Evolutionary conservation across 2,888 invertebrate species (phyloP).

Genomic region (Zaprionus obscuricornis): DNA sequence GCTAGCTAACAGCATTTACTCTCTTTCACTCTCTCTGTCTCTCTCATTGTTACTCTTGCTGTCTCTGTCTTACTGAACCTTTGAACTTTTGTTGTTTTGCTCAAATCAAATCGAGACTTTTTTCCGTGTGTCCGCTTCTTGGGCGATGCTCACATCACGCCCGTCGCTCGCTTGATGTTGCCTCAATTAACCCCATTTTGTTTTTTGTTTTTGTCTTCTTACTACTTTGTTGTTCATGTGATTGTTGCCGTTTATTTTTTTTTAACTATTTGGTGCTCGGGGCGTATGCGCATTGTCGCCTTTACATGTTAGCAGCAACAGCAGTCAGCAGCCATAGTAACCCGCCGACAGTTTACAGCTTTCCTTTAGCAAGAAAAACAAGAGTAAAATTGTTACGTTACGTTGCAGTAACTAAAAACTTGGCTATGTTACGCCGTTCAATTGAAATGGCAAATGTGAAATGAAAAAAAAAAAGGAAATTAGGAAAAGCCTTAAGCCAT

Average conservation of each 20-base stretch:
- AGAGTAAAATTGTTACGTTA: slow-evolving; percentile 32
- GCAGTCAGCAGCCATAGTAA: slow-evolving; percentile 9
- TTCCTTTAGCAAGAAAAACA: slow-evolving; percentile 31
- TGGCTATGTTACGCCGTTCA: slow-evolving; percentile 21
- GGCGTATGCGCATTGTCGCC: slow-evolving; percentile 78
- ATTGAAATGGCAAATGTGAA: slow-evolving; percentile 40
- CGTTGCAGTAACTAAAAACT: slow-evolving; percentile 9
- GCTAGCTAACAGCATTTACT: too few species aligned
- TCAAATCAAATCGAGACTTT: slow-evolving; percentile 72
- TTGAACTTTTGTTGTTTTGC: slow-evolving; percentile 71
- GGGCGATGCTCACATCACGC: slow-evolving; percentile 79
- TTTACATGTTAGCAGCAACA: slow-evolving; percentile 42
- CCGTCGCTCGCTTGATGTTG: slow-evolving; percentile 67
- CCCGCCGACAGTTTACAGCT: not conserved
- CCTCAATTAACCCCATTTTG: slow-evolving; percentile 75
- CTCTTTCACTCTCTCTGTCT: not conserved
- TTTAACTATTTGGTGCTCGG: slow-evolving; percentile 27
- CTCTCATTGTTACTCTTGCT: slow-evolving; percentile 5
- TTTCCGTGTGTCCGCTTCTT: slow-evolving; percentile 60
- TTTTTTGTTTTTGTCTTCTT: slow-evolving; percentile 4
- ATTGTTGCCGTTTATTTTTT: slow-evolving; percentile 7
- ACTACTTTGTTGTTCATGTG: too few species aligned
- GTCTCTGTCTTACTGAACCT: slow-evolving; percentile 44
- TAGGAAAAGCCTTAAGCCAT: slow-evolving; percentile 19
- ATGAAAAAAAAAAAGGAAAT: slow-evolving; percentile 24